These are phyloP conservation scores for Erebia palarica DNA, from an alignment of 2,888 invertebrate genomes.

Conservation along the genomic window DNA sequence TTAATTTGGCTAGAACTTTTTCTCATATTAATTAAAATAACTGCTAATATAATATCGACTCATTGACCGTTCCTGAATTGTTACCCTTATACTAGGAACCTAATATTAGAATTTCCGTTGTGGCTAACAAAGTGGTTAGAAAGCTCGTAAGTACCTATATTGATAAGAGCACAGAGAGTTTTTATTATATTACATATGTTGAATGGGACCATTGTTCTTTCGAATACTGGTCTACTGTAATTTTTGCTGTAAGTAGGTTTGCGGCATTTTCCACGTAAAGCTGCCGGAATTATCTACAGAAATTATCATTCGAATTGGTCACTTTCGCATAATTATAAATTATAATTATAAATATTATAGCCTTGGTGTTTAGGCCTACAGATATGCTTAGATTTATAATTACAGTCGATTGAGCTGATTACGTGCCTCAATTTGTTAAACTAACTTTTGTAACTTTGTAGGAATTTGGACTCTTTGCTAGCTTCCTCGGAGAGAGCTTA, in stretches of 20 bases:
- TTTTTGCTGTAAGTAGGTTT: background rate
- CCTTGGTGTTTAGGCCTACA: no score
- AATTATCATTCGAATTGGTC: background rate
- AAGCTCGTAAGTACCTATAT: constrained; percentile 8
- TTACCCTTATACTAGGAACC: background rate
- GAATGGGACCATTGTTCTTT: background rate
- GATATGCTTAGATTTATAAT: no score
- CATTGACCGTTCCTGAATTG: background rate
- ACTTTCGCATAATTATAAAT: no score
- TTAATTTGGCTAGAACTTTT: no score
- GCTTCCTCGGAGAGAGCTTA: no score
- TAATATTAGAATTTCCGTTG: constrained; percentile 25
- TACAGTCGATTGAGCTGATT: no score
- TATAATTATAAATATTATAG: no score
- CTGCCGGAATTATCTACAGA: background rate
- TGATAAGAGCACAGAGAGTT: constrained; percentile 8
- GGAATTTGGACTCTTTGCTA: no score
- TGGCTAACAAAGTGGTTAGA: constrained; percentile 21
- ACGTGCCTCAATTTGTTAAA: no score
- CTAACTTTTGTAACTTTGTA: no score
- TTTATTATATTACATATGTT: background rate
- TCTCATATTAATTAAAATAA: no score
- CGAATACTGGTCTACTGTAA: background rate
- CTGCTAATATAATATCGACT: background rate
- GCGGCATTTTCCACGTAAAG: background rate